Conservation (phyloP, 2,113 vertebrate genomes). For the Pleuronectes platessa region DNA sequence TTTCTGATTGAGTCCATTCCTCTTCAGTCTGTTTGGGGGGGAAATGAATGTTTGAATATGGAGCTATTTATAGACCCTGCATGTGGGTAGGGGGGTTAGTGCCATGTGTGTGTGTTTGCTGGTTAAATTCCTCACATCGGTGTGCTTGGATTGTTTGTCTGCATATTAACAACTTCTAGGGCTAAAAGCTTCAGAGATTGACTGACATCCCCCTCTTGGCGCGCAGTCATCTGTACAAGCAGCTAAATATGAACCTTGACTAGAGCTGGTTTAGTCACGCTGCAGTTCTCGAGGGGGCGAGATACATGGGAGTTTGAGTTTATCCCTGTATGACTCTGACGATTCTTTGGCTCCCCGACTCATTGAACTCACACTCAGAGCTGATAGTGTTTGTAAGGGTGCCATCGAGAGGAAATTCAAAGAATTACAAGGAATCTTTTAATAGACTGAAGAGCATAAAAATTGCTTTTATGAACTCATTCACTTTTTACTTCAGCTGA, state of each 20-base stretch:
- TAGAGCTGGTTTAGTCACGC: constrained; percentile 44
- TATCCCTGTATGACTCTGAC: constrained; percentile 22
- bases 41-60: constrained; percentile 41
- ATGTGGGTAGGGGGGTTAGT: constrained; percentile 8
- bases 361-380: background rate
- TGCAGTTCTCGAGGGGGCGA: constrained; percentile 20
- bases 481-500: no score
- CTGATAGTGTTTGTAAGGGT: constrained; percentile 16
- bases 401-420: constrained; percentile 61
- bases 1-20: constrained; percentile 33
- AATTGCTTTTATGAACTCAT: no score
- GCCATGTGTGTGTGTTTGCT: no score
- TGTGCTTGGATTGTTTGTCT: constrained; percentile 2
- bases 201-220: constrained; percentile 3
- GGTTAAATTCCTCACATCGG: no score
- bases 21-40: constrained; percentile 24
- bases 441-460: background rate
- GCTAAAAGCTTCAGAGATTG: constrained; percentile 25
- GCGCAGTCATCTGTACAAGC: constrained; percentile 4
- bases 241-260: background rate
- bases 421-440: constrained; percentile 32
- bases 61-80: constrained; percentile 59
- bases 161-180: constrained; percentile 20
- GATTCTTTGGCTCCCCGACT: constrained; percentile 21
- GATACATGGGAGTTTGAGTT: constrained; percentile 34